Conservation (phyloP, 2,113 vertebrate genomes). For the Parus major region DNA sequence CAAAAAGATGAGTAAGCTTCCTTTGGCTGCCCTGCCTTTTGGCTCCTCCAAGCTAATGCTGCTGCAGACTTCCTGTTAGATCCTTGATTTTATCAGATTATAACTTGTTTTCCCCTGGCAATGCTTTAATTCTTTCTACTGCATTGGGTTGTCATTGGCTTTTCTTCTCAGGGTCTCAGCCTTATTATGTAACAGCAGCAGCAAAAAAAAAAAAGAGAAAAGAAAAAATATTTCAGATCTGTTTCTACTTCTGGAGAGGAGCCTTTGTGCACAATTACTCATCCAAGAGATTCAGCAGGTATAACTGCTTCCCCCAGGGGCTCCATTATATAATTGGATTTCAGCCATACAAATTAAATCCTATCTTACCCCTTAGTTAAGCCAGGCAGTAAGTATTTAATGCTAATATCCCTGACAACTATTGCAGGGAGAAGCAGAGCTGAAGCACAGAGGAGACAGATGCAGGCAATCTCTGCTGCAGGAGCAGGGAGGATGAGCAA, state of each 20-base stretch:
- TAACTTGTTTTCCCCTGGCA: slow-evolving; percentile 62
- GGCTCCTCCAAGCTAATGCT: slow-evolving; percentile 42
- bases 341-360: slow-evolving; percentile 76
- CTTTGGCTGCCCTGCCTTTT: slow-evolving; percentile 52
- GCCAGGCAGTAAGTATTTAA: slow-evolving; percentile 73
- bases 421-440: slow-evolving; percentile 45
- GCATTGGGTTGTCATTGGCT: not conserved
- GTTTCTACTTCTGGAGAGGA: slow-evolving; percentile 54
- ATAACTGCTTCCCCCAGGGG: slow-evolving; percentile 70
- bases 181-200: slow-evolving; percentile 49
- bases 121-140: slow-evolving; percentile 37
- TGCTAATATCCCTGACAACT: slow-evolving; percentile 71
- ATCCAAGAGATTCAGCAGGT: slow-evolving; percentile 70
- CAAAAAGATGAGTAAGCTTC: slow-evolving; percentile 64
- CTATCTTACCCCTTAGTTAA: slow-evolving; percentile 73
- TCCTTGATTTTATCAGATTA: slow-evolving; percentile 55
- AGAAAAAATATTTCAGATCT: slow-evolving; percentile 35
- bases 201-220: not conserved
- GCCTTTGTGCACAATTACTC: slow-evolving; percentile 69
- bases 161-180: slow-evolving; percentile 51
- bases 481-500: not conserved
- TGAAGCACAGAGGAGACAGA: slow-evolving; percentile 20
- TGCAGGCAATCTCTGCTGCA: not conserved
- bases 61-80: slow-evolving; percentile 64
- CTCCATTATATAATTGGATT: slow-evolving; percentile 74